Conservation (phyloP, 2,113 vertebrate genomes). For the Tiliqua scincoides region DNA sequence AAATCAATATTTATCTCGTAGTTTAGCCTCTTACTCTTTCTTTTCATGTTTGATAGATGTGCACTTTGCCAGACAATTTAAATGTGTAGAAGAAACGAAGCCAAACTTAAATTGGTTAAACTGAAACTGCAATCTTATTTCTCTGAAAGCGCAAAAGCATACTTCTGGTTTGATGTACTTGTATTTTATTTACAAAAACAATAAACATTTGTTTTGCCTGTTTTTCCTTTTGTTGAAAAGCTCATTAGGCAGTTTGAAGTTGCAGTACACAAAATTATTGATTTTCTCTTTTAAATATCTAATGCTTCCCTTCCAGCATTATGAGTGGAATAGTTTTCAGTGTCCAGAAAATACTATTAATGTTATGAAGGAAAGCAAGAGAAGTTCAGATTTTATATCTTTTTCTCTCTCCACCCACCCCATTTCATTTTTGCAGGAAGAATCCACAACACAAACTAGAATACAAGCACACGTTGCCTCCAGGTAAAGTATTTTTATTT, state of each 20-base stretch:
- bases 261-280: neutral
- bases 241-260: neutral
- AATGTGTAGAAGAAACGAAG: neutral
- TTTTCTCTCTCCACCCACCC: neutral
- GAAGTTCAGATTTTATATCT: neutral
- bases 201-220: neutral
- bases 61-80: neutral
- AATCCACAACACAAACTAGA: constrained; percentile 83
- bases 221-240: neutral
- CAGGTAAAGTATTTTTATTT: constrained; percentile 63
- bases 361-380: neutral
- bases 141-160: neutral
- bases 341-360: constrained; percentile 13
- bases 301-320: neutral
- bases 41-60: neutral
- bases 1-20: neutral
- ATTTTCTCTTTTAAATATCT: neutral
- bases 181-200: neutral
- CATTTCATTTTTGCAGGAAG: constrained; percentile 70
- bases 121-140: neutral
- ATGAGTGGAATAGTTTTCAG: neutral
- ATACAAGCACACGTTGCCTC: constrained; percentile 74
- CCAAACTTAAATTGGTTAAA: neutral
- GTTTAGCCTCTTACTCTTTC: neutral
- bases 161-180: neutral